A percentile compares a stretch with the other conserved stretches of the same genome.
phyloP scores from a whole-genome alignment of 1,140 invertebrate genomes.

The Drosophila paulistorum region DNA sequence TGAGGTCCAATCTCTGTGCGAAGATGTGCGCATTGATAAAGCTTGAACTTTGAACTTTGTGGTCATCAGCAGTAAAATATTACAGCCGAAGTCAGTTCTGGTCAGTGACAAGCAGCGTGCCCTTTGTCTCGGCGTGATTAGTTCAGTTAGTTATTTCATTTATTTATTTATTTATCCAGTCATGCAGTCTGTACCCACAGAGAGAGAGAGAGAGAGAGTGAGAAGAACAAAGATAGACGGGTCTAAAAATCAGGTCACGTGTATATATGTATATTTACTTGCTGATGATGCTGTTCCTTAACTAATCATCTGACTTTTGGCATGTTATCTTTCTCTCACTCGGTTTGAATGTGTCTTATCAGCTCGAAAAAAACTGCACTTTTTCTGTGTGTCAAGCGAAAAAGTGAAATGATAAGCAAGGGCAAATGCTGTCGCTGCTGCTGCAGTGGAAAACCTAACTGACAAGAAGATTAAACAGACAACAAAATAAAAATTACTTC shows the following conservation, averaged over 20 bases:
- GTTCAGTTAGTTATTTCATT: slow-evolving; percentile 43
- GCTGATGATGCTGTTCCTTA: slow-evolving; percentile 8
- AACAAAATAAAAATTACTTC: neutral
- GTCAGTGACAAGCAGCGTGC: slow-evolving; percentile 20
- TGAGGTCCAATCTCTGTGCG: slow-evolving; percentile 32
- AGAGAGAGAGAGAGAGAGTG: neutral
- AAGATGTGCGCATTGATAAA: slow-evolving; percentile 64
- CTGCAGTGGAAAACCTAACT: neutral
- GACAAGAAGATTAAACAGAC: slow-evolving; percentile 11
- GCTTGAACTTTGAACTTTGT: slow-evolving; percentile 72
- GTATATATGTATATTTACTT: slow-evolving; percentile 49
- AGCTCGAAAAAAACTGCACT: slow-evolving; percentile 22
- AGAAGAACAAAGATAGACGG: neutral
- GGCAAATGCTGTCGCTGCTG: neutral
- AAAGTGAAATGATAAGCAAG: slow-evolving; percentile 24
- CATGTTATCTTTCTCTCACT: neutral
- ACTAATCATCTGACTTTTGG: slow-evolving; percentile 12
- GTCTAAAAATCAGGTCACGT: slow-evolving; percentile 64
- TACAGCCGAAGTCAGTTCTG: slow-evolving; percentile 43
- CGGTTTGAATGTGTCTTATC: slow-evolving; percentile 3
- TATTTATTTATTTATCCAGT: slow-evolving; percentile 55
- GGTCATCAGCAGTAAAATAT: slow-evolving; percentile 64
- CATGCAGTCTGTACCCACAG: neutral
- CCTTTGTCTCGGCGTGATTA: slow-evolving; percentile 37
- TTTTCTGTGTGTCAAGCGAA: slow-evolving; percentile 6